Percentiles rank a stretch among this genome's conserved stretches.
phyloP scores from a whole-genome alignment of 2,797 vertebrate species.

The Acestrorhynchus altus region DNA sequence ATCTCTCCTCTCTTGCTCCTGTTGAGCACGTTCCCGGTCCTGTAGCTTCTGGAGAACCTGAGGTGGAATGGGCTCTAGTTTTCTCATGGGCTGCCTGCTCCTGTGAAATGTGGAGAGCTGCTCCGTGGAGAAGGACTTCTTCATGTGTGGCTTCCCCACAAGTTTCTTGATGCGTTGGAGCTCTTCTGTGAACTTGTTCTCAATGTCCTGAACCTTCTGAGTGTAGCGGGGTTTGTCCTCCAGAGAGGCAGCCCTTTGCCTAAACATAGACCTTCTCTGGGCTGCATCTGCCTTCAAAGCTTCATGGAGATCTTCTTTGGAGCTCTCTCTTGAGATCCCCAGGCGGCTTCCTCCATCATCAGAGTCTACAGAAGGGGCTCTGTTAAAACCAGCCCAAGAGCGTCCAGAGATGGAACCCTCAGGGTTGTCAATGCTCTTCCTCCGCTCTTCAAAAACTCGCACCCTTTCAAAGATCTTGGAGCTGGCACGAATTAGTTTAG shows the following conservation, averaged over 20 bases:
- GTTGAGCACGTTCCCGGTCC: conserved; percentile 79
- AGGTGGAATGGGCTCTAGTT: conserved; percentile 81
- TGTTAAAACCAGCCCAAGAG: conserved; percentile 90
- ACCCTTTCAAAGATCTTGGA: conserved; percentile 95
- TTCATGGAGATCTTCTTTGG: conserved; percentile 83
- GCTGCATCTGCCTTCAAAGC: conserved; percentile 85
- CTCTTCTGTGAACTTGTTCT: conserved; percentile 94
- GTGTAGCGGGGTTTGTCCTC: conserved; percentile 90
- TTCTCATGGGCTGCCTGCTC: conserved; percentile 74
- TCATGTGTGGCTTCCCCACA: conserved; percentile 91
- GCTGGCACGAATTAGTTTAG: conserved; percentile 88
- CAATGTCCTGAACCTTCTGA: conserved; percentile 89
- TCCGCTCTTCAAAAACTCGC: conserved; percentile 89
- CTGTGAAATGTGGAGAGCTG: conserved; percentile 73
- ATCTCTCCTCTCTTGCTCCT: conserved; percentile 73
- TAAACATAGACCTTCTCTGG: conserved; percentile 85
- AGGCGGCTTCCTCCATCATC: conserved; percentile 82
- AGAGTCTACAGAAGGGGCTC: conserved; percentile 89
- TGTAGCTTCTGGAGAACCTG: conserved; percentile 83
- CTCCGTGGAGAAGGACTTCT: conserved; percentile 88
- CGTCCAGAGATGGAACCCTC: conserved; percentile 86
- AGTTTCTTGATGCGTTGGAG: conserved; percentile 93
- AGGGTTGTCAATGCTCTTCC: conserved; percentile 89
- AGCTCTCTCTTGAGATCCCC: conserved; percentile 86
- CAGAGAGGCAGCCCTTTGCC: conserved; percentile 90